Evolutionary conservation across 2,888 invertebrate genomes (phyloP).

Genomic region (Acleris emargana): DNA sequence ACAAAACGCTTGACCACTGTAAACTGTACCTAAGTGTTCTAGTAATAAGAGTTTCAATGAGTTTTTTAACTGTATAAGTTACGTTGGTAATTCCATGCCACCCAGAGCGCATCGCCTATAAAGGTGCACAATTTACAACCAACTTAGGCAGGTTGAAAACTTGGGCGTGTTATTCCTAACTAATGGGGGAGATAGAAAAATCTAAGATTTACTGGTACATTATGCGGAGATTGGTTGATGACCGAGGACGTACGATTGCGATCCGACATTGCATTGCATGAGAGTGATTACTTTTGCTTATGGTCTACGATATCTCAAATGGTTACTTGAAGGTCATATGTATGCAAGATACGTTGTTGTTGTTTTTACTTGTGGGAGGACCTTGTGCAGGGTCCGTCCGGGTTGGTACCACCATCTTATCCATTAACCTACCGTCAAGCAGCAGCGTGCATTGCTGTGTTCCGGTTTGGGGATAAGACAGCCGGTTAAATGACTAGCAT

Average conservation of each 20-base stretch:
- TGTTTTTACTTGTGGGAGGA: no score
- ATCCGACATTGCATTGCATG: no score
- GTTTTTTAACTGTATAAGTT: slow-evolving; percentile 27
- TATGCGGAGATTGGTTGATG: slow-evolving; percentile 11
- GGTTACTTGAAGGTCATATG: no score
- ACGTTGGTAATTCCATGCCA: slow-evolving; percentile 52
- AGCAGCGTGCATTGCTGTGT: no score
- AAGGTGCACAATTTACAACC: slow-evolving; percentile 77
- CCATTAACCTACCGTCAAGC: no score
- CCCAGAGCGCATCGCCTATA: slow-evolving; percentile 75
- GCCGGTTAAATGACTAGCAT: no score
- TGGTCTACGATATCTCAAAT: no score
- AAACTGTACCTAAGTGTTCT: slow-evolving; percentile 22
- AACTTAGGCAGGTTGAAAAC: slow-evolving; percentile 75
- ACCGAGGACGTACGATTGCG: background rate
- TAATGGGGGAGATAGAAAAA: slow-evolving; percentile 59
- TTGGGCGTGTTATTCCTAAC: slow-evolving; percentile 64
- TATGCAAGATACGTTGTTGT: no score
- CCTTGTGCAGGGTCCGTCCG: no score
- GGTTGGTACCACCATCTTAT: no score
- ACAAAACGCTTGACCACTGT: slow-evolving; percentile 3
- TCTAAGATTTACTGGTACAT: slow-evolving; percentile 30
- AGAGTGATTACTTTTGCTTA: no score
- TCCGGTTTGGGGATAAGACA: no score
- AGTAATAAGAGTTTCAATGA: slow-evolving; percentile 22